Conservation (phyloP, 2,113 vertebrate genomes). For the Oenanthe melanoleuca region DNA sequence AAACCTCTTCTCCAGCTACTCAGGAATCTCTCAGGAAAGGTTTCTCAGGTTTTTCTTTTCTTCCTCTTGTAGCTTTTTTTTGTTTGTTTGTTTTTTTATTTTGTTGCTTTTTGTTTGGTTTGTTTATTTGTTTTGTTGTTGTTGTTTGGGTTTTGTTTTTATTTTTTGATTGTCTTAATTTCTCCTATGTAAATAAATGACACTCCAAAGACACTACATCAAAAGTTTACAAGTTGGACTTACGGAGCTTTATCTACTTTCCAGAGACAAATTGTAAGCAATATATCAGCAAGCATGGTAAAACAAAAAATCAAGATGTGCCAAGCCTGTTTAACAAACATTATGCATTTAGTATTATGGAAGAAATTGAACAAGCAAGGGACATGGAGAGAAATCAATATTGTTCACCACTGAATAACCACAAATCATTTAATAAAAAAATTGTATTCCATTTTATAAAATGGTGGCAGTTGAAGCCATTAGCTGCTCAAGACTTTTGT, state of each 20-base stretch:
- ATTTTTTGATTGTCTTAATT: neutral
- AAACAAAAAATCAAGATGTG: conserved; percentile 1
- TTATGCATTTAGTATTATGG: neutral
- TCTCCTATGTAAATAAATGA: neutral
- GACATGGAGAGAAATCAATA: conserved; percentile 63
- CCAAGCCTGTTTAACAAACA: conserved; percentile 35
- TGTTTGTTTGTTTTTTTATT: neutral
- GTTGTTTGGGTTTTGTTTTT: neutral
- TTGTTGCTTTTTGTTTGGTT: too few species aligned
- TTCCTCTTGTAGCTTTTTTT: neutral
- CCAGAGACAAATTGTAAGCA: neutral
- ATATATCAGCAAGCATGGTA: neutral
- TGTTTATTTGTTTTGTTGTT: neutral
- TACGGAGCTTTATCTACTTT: neutral
- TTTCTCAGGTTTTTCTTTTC: neutral
- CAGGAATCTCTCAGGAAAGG: neutral
- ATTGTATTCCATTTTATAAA: conserved; percentile 3
- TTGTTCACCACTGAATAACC: conserved; percentile 37
- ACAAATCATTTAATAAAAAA: conserved; percentile 52
- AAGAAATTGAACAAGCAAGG: conserved; percentile 38
- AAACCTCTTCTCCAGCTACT: neutral
- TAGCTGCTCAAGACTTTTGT: neutral
- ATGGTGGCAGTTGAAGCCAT: conserved; percentile 3
- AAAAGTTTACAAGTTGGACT: neutral
- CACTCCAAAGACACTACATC: neutral